Evolutionary conservation across 2,797 vertebrate genomes (phyloP), one percentile per base, ranked within the genome.

Genomic region (Phalloptychus januarius): DNA sequence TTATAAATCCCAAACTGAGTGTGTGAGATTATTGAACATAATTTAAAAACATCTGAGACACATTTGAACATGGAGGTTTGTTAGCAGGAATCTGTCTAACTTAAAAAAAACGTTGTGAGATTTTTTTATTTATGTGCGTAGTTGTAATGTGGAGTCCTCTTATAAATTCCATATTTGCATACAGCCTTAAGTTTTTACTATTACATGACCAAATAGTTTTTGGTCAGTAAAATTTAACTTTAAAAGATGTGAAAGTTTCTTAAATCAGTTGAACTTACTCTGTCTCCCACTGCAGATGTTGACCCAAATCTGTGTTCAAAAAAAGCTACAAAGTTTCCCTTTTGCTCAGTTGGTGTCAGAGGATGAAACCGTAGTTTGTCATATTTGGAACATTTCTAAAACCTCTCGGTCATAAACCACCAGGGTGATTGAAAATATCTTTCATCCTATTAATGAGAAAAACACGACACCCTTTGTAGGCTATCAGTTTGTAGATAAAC

Each of bases 1-100:
- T 42, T 74, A 67, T 71, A 75, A 90, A 79, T 86, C 76, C 74
- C 0, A 20, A 54, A 20, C 46, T 18, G 79, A 67, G 78, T 31
- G 23, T 31, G 31, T 54, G 48, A 56, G 72, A 71, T 78, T 72
- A 33, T 33, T 80, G 70, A 69, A 13, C 44, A 15, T n/a, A 38
- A 70, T 7, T 71, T 67, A 18, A 81, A 78, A 71, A 40, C 50
- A 79, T 12, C 44, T 74, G 45, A 40, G 54, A n/a, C 36, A 74
- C 13, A 23, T 75, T 83, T 56, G 25, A 45, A 54, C 23, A 25
- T 71, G 58, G 33, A 67, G 18, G 44, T 25, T 8, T 1, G 0
- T 44, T 16, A 2, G 0, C 5, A 65, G 31, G 52, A 20, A 25
- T 36, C 10, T 2, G 16, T 13, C n/a, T 45, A 33, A 48, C 18